phyloP scores from a whole-genome alignment of 2,797 vertebrate species.

The Sciurus vulgaris region DNA sequence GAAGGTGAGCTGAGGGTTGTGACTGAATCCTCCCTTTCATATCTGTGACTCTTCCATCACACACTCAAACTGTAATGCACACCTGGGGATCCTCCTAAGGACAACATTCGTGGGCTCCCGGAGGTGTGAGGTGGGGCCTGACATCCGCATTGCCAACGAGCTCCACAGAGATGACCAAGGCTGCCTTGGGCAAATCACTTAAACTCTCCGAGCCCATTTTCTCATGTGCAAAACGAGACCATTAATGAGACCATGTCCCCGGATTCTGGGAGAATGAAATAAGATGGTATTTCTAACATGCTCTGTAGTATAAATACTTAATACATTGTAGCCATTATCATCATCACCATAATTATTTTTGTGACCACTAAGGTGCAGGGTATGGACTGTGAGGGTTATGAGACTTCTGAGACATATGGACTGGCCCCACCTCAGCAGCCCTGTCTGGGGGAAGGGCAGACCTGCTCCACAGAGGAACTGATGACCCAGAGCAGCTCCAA shows the following conservation, averaged over 20 bases:
- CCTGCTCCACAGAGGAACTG: too few species aligned
- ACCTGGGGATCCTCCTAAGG: background rate
- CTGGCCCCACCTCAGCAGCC: background rate
- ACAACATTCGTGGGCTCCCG: background rate
- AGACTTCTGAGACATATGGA: background rate
- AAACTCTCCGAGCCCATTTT: slow-evolving; percentile 26
- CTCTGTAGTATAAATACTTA: background rate
- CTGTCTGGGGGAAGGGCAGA: background rate
- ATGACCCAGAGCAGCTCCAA: background rate
- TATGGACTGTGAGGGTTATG: background rate
- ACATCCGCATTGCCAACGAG: background rate
- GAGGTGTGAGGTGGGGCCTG: background rate
- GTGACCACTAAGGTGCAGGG: background rate
- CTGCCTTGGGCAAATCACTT: background rate
- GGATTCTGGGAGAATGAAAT: background rate
- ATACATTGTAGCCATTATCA: background rate
- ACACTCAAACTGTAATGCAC: background rate
- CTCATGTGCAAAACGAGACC: background rate
- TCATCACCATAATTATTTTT: background rate
- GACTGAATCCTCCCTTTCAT: too few species aligned
- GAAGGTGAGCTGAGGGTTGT: background rate
- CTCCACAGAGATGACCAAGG: background rate
- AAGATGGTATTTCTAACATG: background rate
- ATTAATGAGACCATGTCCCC: background rate
- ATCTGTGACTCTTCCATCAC: background rate